These are phyloP conservation scores for Gopherus flavomarginatus DNA, from an alignment of 2,113 vertebrate genomes.

Conservation along the genomic window DNA sequence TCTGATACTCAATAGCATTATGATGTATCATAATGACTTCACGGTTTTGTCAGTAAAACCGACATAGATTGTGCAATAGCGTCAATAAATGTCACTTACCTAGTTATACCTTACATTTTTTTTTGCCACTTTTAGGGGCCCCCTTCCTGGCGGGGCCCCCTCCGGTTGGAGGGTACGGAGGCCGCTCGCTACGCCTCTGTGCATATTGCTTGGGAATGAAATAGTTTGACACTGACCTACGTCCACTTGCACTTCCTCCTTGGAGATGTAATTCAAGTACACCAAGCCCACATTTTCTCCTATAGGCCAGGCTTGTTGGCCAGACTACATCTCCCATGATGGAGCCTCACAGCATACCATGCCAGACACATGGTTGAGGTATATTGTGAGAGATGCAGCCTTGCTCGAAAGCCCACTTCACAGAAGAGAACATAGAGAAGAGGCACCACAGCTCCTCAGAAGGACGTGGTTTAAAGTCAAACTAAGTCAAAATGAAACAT, in stretches of 20 bases:
- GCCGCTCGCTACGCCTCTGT: too few relatives aligned
- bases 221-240: background rate
- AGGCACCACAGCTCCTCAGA: background rate
- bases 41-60: too few relatives aligned
- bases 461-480: background rate
- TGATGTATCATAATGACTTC: too few relatives aligned
- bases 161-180: too few relatives aligned
- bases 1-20: too few relatives aligned
- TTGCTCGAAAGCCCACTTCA: background rate
- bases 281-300: background rate
- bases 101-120: too few relatives aligned
- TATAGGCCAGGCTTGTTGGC: background rate
- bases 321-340: background rate
- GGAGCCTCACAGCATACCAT: background rate
- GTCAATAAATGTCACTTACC: too few relatives aligned
- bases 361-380: background rate
- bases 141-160: too few relatives aligned
- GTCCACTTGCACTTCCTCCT: background rate
- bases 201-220: background rate
- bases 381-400: background rate
- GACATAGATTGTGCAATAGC: too few relatives aligned
- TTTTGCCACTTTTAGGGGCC: too few relatives aligned
- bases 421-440: background rate
- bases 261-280: background rate
- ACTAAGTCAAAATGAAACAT: background rate